A percentile compares a stretch with the other conserved stretches of the same genome.
Conservation (phyloP, 2,888 invertebrate genomes). For the Chelonus formosanus region DNA sequence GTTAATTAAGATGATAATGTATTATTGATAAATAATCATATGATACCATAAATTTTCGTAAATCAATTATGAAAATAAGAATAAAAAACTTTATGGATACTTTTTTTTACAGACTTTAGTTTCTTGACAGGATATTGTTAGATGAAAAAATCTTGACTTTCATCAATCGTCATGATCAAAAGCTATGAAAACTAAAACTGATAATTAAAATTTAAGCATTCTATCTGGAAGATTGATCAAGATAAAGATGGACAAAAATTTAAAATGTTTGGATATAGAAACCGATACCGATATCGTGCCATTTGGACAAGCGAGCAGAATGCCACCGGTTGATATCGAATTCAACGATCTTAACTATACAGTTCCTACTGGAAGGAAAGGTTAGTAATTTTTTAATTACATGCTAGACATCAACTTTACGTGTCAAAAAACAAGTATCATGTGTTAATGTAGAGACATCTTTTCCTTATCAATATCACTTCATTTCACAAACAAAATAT, state of each 20-base stretch:
- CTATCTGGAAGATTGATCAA: not conserved
- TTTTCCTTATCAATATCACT: too few species aligned
- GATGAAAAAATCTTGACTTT: not conserved
- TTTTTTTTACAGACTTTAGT: not conserved
- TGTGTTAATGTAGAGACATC: too few species aligned
- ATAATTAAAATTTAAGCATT: not conserved
- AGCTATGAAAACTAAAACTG: not conserved
- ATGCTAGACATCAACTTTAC: not conserved
- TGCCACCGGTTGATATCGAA: constrained; percentile 81
- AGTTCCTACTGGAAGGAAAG: constrained; percentile 76
- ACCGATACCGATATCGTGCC: constrained; percentile 32
- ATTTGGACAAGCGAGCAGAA: constrained; percentile 68
- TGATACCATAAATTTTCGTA: not conserved
- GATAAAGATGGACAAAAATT: constrained; percentile 16
- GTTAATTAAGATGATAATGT: too few species aligned
- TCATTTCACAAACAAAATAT: too few species aligned
- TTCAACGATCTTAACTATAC: constrained; percentile 85
- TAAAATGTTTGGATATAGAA: constrained; percentile 29
- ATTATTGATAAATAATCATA: not conserved
- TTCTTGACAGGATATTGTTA: too few species aligned
- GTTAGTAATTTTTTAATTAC: constrained; percentile 61
- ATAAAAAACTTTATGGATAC: too few species aligned
- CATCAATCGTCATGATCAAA: not conserved
- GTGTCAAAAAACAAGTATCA: too few species aligned
- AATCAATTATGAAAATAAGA: not conserved